These are phyloP conservation scores for Peromyscus aztecus DNA, from an alignment of 2,797 vertebrate genomes.

Conservation along the genomic window DNA sequence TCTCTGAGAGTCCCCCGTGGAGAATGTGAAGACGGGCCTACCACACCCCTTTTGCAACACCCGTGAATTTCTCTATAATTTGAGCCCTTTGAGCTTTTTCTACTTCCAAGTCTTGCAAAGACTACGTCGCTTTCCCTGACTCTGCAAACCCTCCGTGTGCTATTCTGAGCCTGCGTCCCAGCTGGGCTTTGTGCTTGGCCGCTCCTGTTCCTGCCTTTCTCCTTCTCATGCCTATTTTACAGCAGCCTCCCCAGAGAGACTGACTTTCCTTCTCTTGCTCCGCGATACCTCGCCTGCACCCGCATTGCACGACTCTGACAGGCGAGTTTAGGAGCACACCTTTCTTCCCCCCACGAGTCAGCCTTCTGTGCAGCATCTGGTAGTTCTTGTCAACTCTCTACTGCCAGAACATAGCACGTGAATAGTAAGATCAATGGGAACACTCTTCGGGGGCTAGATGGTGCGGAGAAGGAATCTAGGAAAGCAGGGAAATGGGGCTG, in stretches of 20 bases:
- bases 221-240: not conserved
- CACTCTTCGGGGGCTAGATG: not conserved
- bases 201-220: not conserved
- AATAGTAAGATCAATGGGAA: not conserved
- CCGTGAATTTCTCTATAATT: not conserved
- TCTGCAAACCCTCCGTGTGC: rapidly evolving
- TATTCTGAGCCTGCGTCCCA: not conserved
- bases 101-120: not conserved
- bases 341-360: not conserved
- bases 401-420: not conserved
- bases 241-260: not conserved
- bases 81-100: not conserved
- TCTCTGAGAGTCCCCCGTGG: not conserved
- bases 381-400: not conserved
- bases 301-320: no score
- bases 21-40: not conserved
- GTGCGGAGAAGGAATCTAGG: not conserved
- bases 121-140: not conserved
- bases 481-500: not conserved
- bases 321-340: not conserved
- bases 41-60: not conserved
- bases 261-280: no score
- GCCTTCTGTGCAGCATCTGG: not conserved
- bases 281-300: not conserved
- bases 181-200: not conserved